These are phyloP conservation scores for Chlorops oryzae DNA, from an alignment of 1,140 invertebrate species.

Conservation along the genomic window DNA sequence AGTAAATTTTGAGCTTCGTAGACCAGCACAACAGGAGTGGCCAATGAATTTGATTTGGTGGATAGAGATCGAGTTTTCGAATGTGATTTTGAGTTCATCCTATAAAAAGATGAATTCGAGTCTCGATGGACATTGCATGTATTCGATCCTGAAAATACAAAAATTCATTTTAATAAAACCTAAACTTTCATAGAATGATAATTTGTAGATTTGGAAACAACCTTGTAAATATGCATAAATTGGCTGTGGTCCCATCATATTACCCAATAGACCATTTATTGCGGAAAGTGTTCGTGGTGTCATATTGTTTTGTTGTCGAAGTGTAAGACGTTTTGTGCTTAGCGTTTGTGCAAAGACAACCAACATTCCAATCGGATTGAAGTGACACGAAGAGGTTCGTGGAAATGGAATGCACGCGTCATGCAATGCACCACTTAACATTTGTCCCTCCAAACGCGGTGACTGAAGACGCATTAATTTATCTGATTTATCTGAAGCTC, in stretches of 20 bases:
- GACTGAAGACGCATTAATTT: conserved; percentile 43
- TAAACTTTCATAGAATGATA: too few species aligned
- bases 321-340: conserved; percentile 60
- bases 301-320: conserved; percentile 33
- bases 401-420: conserved; percentile 90
- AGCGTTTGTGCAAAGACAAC: conserved; percentile 80
- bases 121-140: conserved; percentile 51
- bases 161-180: too few species aligned
- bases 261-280: conserved; percentile 53
- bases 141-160: too few species aligned
- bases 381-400: conserved; percentile 85
- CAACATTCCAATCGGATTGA: conserved; percentile 77
- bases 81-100: conserved; percentile 54
- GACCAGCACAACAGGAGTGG: conserved; percentile 64
- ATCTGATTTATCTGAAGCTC: conserved; percentile 43
- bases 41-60: conserved; percentile 19
- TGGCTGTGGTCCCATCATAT: conserved; percentile 52
- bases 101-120: conserved; percentile 65
- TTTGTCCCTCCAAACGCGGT: conserved; percentile 37
- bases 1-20: conserved; percentile 75
- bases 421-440: conserved; percentile 53
- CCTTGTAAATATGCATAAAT: too few species aligned
- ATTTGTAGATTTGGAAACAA: too few species aligned
- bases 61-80: conserved; percentile 16
- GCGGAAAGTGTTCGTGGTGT: conserved; percentile 61